Evolutionary conservation across 1,140 invertebrate species (phyloP).

Genomic region (Scaptomyza hsui): DNA sequence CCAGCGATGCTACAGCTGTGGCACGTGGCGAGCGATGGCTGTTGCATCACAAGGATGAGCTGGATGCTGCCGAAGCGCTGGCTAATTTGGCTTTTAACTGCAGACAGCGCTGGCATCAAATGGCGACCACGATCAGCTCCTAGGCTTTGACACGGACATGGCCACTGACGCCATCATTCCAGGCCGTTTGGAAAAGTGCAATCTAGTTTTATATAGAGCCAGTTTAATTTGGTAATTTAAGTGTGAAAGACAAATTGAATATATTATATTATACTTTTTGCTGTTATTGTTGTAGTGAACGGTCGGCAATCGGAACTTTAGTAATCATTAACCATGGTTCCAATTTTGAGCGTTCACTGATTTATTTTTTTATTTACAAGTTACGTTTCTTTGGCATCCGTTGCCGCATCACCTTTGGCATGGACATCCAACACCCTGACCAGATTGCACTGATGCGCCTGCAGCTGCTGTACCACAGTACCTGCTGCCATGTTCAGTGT

Average conservation of each 20-base stretch:
- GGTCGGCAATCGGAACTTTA: no score
- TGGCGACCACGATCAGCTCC: slow-evolving; percentile 63
- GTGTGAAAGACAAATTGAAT: slow-evolving; percentile 66
- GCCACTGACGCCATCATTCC: slow-evolving; percentile 72
- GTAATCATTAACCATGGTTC: not conserved
- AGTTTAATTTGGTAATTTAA: slow-evolving; percentile 57
- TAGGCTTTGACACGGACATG: slow-evolving; percentile 29
- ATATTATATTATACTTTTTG: slow-evolving; percentile 20
- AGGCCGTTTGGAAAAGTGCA: slow-evolving; percentile 83
- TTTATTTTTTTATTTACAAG: slow-evolving; percentile 23
- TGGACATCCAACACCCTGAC: slow-evolving; percentile 87
- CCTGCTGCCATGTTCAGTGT: slow-evolving; percentile 87
- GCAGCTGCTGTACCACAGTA: slow-evolving; percentile 87
- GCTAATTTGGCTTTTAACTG: slow-evolving; percentile 84
- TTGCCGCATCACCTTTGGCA: slow-evolving; percentile 62
- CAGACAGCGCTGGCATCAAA: slow-evolving; percentile 62
- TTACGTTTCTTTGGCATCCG: slow-evolving; percentile 52
- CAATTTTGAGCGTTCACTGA: no score
- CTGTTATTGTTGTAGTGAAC: slow-evolving; percentile 40
- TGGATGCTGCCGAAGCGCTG: slow-evolving; percentile 89
- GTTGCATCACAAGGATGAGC: slow-evolving; percentile 87
- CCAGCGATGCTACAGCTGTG: slow-evolving; percentile 49
- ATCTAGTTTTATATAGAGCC: slow-evolving; percentile 60
- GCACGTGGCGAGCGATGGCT: slow-evolving; percentile 53
- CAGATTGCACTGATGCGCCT: slow-evolving; percentile 87